Evolutionary conservation across 2,113 vertebrate species (phyloP), one percentile per base, ranked within the genome.

Genomic region (Lathamus discolor): DNA sequence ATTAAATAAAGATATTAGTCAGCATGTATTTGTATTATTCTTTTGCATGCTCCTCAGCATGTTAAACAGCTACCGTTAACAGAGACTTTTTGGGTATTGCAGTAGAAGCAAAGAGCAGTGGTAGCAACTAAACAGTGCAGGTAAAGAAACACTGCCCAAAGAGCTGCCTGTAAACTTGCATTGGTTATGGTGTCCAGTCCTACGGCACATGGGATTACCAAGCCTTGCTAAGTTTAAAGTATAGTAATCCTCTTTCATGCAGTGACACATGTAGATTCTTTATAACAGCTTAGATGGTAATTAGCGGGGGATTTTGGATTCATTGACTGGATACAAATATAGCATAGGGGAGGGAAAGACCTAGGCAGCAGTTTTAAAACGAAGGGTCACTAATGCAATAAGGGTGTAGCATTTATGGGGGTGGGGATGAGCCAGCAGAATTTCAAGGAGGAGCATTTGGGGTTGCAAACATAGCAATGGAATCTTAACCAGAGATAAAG

Each of bases 231-330:
- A 93, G 67, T 92, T 76, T 88, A 95, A 97, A 91, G 86, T 80
- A 49, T 44, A 59, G 61, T 95, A 84, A 95, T 95, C 97, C 94
- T 97, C 94, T 96, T 97, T 79, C 15, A 17, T 49, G 92, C 91
- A 43, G 69, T 87, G 92, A 96, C 93, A 91, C 41, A 59, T 88
- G 51, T 96, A 55, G 81, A 67, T 96, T 89, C 93, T 43, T 86
- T 90, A 91, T 90, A 92, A 94, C 73, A 96, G 85, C 92, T 96
- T 95, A 93, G 92, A 95, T 94, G 90, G 90, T 95, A 91, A 96
- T 97, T 95, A 94, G 94, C 10, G 2, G 66, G 76, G 81, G 86
- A 92, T 96, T 97, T 90, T 0, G 35, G 88, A 91, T 86, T 78
- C 82, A 93, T 69, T 87, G 86, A 87, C 80, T 93, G 77, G 57